These are phyloP conservation scores for Galagoides demidoff DNA, from an alignment of 2,797 vertebrate genomes.

Conservation along the genomic window DNA sequence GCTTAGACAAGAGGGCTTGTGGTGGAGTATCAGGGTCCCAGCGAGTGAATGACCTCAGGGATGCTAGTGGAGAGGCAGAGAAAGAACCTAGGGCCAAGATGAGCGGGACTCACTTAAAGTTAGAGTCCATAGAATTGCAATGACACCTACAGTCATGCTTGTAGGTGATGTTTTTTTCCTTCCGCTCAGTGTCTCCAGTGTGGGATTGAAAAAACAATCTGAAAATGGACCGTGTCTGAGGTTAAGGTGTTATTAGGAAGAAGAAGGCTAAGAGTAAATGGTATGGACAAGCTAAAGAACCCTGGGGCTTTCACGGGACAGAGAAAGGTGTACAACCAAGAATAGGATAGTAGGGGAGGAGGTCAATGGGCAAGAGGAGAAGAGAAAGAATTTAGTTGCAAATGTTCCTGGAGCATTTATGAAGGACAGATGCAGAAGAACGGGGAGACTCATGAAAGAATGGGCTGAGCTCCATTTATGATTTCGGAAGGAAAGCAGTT, in stretches of 20 bases:
- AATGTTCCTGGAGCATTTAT: neutral
- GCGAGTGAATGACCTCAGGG: neutral
- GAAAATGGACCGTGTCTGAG: neutral
- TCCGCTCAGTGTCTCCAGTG: neutral
- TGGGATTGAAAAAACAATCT: neutral
- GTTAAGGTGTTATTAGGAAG: neutral
- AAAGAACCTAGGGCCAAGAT: neutral
- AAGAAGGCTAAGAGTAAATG: neutral
- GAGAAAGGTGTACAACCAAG: neutral
- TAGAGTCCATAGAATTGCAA: neutral
- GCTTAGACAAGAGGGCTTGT: neutral
- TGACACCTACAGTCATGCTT: neutral
- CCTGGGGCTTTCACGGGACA: neutral
- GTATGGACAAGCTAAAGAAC: neutral
- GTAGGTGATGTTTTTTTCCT: neutral
- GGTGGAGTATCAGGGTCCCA: neutral
- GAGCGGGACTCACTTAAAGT: neutral
- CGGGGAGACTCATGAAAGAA: neutral
- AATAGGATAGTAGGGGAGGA: neutral
- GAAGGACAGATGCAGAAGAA: neutral
- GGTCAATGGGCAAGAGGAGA: neutral
- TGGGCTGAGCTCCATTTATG: neutral
- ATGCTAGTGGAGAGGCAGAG: neutral
- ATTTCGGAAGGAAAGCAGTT: neutral
- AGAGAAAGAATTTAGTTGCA: neutral